phyloP scores from a whole-genome alignment of 2,888 invertebrate species.

The Rhyacophila evoluta region DNA sequence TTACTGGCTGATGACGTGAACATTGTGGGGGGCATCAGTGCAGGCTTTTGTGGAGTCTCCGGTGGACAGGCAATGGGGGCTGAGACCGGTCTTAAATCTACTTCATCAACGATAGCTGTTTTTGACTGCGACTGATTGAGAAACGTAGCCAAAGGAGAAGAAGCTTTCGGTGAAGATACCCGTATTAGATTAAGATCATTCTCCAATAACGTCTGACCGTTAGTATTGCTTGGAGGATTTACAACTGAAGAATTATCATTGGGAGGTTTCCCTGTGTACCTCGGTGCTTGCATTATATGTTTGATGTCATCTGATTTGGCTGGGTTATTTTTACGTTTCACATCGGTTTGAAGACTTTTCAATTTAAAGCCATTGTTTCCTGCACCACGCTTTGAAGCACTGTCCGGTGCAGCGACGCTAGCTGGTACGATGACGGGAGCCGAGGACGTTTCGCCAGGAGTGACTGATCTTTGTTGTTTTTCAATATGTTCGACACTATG shows the following conservation, averaged over 20 bases:
- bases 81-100: conserved; percentile 46
- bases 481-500: conserved; percentile 90
- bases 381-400: conserved; percentile 58
- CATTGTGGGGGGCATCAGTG: conserved; percentile 89
- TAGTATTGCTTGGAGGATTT: conserved; percentile 44
- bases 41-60: conserved; percentile 74
- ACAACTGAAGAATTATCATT: conserved; percentile 61
- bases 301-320: conserved; percentile 57
- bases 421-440: conserved; percentile 63
- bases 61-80: conserved; percentile 59
- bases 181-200: conserved; percentile 70
- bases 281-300: conserved; percentile 61
- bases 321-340: conserved; percentile 55
- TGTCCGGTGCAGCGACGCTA: conserved; percentile 61
- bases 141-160: conserved; percentile 71
- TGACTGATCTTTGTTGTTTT: conserved; percentile 83
- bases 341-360: conserved; percentile 66
- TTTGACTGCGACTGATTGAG: conserved; percentile 68
- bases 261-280: conserved; percentile 60
- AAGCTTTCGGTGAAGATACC: conserved; percentile 69
- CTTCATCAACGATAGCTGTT: conserved; percentile 56
- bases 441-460: conserved; percentile 65
- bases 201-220: conserved; percentile 60
- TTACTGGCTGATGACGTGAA: conserved; percentile 73
- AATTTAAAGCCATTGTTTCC: conserved; percentile 63